phyloP scores from a whole-genome alignment of 2,797 vertebrate genomes.

The Anolis apletophallus region DNA sequence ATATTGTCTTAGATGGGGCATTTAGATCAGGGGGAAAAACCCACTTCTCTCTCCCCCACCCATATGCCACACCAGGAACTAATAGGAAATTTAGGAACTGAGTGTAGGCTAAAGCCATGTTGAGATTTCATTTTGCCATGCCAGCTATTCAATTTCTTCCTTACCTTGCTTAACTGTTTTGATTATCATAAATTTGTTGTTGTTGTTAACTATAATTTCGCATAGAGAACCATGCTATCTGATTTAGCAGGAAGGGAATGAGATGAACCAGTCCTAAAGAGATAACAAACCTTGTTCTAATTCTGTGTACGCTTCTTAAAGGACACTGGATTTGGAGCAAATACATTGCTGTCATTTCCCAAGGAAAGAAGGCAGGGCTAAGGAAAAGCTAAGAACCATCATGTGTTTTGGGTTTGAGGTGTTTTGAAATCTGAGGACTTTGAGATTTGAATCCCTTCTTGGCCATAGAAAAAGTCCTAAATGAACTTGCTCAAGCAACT shows the following conservation, averaged over 20 bases:
- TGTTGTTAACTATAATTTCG: not conserved
- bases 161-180: not conserved
- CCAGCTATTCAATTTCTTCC: not conserved
- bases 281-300: not conserved
- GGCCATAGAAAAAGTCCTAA: too few species aligned
- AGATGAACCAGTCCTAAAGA: not conserved
- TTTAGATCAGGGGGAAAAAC: not conserved
- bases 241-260: not conserved
- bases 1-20: not conserved
- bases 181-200: slow-evolving; percentile 15
- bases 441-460: too few species aligned
- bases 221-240: not conserved
- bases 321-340: not conserved
- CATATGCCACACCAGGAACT: not conserved
- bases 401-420: too few species aligned
- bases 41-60: not conserved
- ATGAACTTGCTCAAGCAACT: not conserved
- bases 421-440: too few species aligned
- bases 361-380: not conserved
- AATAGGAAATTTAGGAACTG: not conserved
- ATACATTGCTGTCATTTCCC: not conserved
- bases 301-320: not conserved
- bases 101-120: not conserved
- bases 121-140: not conserved
- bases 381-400: not conserved